A percentile compares a stretch with the other conserved stretches of the same genome.
Evolutionary conservation across 2,797 vertebrate genomes (phyloP).

Genomic region (Odontamblyopus lacepedii): DNA sequence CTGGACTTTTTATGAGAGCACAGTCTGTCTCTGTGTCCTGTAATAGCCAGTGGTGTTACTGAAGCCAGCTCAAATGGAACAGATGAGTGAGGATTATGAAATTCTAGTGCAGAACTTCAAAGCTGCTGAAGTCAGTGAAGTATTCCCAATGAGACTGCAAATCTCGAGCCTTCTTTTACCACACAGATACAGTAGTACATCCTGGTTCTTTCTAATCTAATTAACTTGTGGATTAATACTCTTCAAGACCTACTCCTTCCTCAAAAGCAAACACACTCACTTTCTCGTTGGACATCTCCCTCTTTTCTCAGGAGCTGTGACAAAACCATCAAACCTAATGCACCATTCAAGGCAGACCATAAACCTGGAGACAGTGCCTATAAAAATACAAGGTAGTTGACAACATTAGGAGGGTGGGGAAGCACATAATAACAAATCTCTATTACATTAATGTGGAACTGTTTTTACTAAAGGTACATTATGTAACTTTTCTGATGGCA

Average conservation of each 20-base stretch:
- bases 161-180: conserved; percentile 34
- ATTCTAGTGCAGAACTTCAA: conserved; percentile 63
- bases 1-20: conserved; percentile 10
- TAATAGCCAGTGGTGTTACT: conserved; percentile 47
- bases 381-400: conserved; percentile 2
- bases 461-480: too few relatives aligned
- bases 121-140: conserved; percentile 55
- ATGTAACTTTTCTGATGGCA: too few relatives aligned
- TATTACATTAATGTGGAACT: too few relatives aligned
- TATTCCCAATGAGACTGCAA: conserved; percentile 22
- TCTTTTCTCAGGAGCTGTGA: conserved; percentile 29
- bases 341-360: conserved; percentile 30
- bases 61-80: conserved; percentile 43
- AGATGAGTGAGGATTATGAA: conserved; percentile 60
- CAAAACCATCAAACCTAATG: conserved; percentile 38
- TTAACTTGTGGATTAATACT: conserved; percentile 43
- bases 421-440: not conserved
- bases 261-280: conserved; percentile 26
- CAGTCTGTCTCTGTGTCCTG: conserved; percentile 28
- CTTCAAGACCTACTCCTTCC: conserved; percentile 25
- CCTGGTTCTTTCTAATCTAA: conserved; percentile 20
- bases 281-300: conserved; percentile 32
- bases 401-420: not conserved
- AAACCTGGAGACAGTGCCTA: conserved; percentile 1
- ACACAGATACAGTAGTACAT: conserved; percentile 32